These are phyloP conservation scores for Tamandua tetradactyla DNA, from an alignment of 2,797 vertebrate genomes.

Conservation along the genomic window DNA sequence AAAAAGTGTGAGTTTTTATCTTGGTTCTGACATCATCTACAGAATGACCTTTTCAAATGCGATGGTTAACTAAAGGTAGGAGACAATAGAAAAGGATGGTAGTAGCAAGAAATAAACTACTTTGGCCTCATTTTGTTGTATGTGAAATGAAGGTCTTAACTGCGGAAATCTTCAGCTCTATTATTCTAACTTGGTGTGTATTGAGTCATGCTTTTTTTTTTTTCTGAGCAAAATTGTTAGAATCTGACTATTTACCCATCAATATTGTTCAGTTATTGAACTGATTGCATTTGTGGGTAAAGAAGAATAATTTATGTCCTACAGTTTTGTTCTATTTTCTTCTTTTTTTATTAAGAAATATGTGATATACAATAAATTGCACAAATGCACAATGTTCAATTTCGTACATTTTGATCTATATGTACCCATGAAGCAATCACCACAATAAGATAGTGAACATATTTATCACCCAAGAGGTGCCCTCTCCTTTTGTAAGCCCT, in stretches of 20 bases:
- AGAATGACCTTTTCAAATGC: not conserved
- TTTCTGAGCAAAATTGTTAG: not conserved
- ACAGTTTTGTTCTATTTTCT: not conserved
- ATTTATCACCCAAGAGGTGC: not conserved
- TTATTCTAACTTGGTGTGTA: not conserved
- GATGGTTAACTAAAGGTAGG: not conserved
- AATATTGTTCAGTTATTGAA: not conserved
- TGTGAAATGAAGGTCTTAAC: not conserved
- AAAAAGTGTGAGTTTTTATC: not conserved
- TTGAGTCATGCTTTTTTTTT: not conserved
- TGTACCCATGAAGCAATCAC: not conserved
- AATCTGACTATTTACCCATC: not conserved
- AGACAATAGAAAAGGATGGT: not conserved
- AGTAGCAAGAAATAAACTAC: not conserved
- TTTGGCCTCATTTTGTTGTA: not conserved
- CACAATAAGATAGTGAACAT: not conserved
- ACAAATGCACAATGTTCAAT: not conserved
- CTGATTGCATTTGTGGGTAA: not conserved
- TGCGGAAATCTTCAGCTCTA: not conserved
- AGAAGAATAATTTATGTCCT: not conserved
- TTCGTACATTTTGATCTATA: not conserved
- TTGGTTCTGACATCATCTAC: constrained; percentile 4
- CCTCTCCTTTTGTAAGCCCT: not conserved
- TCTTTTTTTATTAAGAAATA: not conserved
- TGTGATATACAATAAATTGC: not conserved